Percentiles rank a stretch among this genome's conserved stretches.
Evolutionary conservation across 2,113 vertebrate genomes (phyloP).

Genomic region (Taurulus bubalis): DNA sequence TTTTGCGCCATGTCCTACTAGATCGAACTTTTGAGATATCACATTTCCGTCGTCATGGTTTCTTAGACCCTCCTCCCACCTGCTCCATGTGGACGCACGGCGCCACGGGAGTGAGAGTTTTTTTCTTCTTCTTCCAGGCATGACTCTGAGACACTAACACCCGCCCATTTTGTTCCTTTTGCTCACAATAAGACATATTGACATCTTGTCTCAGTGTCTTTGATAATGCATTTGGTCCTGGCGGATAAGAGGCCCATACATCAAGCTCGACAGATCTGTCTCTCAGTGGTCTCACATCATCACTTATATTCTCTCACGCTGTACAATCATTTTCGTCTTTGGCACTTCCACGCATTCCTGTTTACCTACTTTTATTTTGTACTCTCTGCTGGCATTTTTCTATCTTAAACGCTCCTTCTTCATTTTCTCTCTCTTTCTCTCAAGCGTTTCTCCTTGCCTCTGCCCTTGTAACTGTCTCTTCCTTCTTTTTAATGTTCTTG

Average conservation of each 20-base stretch:
- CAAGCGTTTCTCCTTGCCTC: constrained; percentile 30
- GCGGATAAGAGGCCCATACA: constrained; percentile 62
- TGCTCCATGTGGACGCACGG: constrained; percentile 36
- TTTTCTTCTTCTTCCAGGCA: constrained; percentile 8
- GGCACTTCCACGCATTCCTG: constrained; percentile 23
- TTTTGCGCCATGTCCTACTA: constrained; percentile 37
- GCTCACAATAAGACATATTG: constrained; percentile 64
- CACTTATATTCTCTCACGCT: constrained; percentile 43
- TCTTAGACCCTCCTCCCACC: constrained; percentile 33
- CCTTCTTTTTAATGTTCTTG: constrained; percentile 40
- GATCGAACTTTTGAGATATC: constrained; percentile 53
- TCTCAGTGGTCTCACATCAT: constrained; percentile 59
- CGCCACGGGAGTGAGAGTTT: constrained; percentile 42
- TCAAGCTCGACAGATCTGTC: constrained; percentile 63
- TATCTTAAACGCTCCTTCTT: constrained; percentile 32
- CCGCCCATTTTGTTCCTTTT: constrained; percentile 52
- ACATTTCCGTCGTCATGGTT: constrained; percentile 52
- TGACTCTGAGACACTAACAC: constrained; percentile 58
- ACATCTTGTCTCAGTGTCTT: constrained; percentile 65
- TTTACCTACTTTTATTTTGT: constrained; percentile 53
- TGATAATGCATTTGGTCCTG: constrained; percentile 67
- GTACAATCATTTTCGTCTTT: constrained; percentile 35
- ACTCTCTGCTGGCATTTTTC: constrained; percentile 31
- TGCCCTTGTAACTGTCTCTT: constrained; percentile 53
- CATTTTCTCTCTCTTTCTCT: constrained; percentile 13